Base-by-base conservation (phyloP, 2,113 vertebrate species). In the Falcunculus frontatus region DNA sequence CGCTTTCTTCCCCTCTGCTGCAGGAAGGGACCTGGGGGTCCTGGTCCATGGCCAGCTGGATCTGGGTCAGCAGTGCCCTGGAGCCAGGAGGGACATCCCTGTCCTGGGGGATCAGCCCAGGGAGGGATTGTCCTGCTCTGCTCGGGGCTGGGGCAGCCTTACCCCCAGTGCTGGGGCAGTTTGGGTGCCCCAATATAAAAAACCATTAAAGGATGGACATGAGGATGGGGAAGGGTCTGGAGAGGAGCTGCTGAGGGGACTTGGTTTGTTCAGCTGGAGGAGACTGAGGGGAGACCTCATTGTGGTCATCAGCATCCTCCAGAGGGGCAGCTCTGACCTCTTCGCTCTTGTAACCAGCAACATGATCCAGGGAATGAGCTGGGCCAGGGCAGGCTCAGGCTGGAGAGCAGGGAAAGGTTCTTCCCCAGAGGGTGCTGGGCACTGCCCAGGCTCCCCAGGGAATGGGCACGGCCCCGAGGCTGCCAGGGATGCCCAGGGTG, bases 351-450 rank as follows among this genome's bases (percentile, higher is more conserved):
- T n/a, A 56, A 52, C 17, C 73, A 52, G 32, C 25, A 83, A 13
- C 35, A 42, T 3, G 15, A 53, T 3, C n/a, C 23, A 70, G n/a
- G 29, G 39, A 53, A 4, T 1, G 0, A 16, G 23, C 29, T 46
- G n/a, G 47, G 29, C 16, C 33, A 69, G 46, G 39, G n/a, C 33
- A 70, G 64, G 33, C 0, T 5, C 10, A 15, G 65, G 30, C 11
- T 72, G 65, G 30, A 55, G 19, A 13, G 9, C 10, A 22, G 29
- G 13, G 4, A 7, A 47, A 47, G 56, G 2, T 16, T 30, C 47
- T 63, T 5, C 39, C 64, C 33, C n/a, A 27, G 47, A 78, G 39
- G 63, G 23, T 60, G 46, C 55, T 53, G 64, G 59, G 73, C 63
- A 46, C 84, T 69, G 73, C 18, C 39, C 63, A 37, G 73, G 53